Evolutionary conservation across 2,113 vertebrate genomes (phyloP), one percentile per base, ranked within the genome.

Genomic region (Willisornis vidua): DNA sequence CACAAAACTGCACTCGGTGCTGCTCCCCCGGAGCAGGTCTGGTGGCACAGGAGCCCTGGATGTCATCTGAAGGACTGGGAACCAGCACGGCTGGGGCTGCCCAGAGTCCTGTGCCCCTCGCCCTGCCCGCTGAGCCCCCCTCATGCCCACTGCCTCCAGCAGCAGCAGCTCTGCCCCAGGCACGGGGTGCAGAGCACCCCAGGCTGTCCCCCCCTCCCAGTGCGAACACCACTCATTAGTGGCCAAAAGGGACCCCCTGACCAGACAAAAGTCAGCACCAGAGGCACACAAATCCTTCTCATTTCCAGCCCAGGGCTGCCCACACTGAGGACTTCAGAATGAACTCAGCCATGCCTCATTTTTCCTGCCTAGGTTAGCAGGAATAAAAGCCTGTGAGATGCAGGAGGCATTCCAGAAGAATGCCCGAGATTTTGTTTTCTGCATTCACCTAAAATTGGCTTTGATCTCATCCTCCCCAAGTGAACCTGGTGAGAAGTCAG

Each of bases 141-240:
- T 4, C 1, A 1, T 11, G 45, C 73, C 10, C 0, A 61, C 71
- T 3, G 2, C 54, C 4, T 5, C 28, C 1, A 1, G 19, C 68
- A 39, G 59, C 52, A 39, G 43, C 49, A 33, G 77, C 72, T 24
- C 52, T 7, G 12, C 25, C 18, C 37, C 1, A 23, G 63, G 39
- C 61, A 51, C 3, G 6, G 62, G 3, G 28, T 13, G 29, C 74
- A 46, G 79, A 79, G 67, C 55, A 43, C 3, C n/a, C 48, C 48
- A 5, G 57, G 62, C 39, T 33, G 33, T 7, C 7, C 52, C 86
- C 67, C 31, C 18, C 45, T 28, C 71, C 29, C n/a, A 0, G 39
- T 4, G 35, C 7, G 2, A 65, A n/a, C 0, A 0, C 26, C 90
- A n/a, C 76, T 62, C 45, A 0, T 5, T 0, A 11, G 54, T 6